Percentiles rank a stretch among this genome's conserved stretches.
These are phyloP conservation scores for Drosophila longiperda DNA, from an alignment of 2,888 invertebrate species.

Conservation along the genomic window DNA sequence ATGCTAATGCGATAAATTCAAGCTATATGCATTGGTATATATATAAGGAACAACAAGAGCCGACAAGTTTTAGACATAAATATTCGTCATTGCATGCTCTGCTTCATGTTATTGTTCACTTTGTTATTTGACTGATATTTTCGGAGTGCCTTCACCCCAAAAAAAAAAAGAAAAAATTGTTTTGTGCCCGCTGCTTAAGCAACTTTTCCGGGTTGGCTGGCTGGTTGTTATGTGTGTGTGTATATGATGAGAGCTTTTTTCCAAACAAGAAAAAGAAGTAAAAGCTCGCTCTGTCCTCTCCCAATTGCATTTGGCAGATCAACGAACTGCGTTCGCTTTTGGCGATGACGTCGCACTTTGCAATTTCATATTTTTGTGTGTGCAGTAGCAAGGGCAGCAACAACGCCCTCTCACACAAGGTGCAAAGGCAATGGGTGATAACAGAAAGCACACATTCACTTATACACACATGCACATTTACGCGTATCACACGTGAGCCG, in stretches of 20 bases:
- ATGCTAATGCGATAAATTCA: constrained; percentile 68
- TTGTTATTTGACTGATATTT: constrained; percentile 78
- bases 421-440: constrained; percentile 66
- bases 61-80: constrained; percentile 75
- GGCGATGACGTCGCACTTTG: constrained; percentile 67
- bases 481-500: constrained; percentile 58
- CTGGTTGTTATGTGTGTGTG: background rate
- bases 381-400: constrained; percentile 18
- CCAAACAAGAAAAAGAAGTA: constrained; percentile 44
- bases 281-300: constrained; percentile 61
- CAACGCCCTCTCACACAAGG: constrained; percentile 47
- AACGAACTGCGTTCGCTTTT: constrained; percentile 73
- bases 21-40: constrained; percentile 22
- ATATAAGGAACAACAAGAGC: constrained; percentile 43
- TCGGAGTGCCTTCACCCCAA: constrained; percentile 75
- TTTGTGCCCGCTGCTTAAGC: constrained; percentile 50
- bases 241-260: constrained; percentile 56
- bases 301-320: constrained; percentile 50
- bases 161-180: constrained; percentile 11
- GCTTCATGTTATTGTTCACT: constrained; percentile 57
- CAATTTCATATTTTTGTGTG: constrained; percentile 63
- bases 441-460: constrained; percentile 33
- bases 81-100: constrained; percentile 66
- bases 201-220: constrained; percentile 60
- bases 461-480: constrained; percentile 17